phyloP scores from a whole-genome alignment of 2,797 vertebrate species.

The Gymnocypris eckloni region DNA sequence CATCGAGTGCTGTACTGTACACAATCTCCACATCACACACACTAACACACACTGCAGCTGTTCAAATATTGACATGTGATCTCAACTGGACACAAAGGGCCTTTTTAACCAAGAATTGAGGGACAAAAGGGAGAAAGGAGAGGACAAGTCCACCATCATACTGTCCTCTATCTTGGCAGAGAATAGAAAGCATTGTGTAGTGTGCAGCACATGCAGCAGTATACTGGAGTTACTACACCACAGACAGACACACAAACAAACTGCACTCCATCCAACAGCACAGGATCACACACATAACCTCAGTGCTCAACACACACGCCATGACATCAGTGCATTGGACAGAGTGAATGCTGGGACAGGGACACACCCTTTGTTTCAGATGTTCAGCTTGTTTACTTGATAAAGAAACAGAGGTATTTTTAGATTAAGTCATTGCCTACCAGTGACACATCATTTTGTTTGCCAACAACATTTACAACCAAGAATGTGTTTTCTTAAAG shows the following conservation, averaged over 20 bases:
- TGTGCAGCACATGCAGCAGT: background rate
- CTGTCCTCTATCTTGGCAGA: conserved; percentile 34
- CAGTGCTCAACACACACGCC: conserved; percentile 1
- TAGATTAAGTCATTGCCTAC: background rate
- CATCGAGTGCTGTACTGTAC: conserved; percentile 28
- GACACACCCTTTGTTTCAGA: conserved; percentile 29
- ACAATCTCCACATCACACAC: conserved; percentile 41
- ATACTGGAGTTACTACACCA: conserved; percentile 39
- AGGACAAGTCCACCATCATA: conserved; percentile 51
- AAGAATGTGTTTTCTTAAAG: background rate
- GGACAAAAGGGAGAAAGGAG: conserved; percentile 55
- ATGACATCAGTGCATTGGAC: conserved; percentile 23
- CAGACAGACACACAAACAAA: conserved; percentile 31
- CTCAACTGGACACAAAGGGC: conserved; percentile 55
- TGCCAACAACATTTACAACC: background rate
- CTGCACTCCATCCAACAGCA: conserved; percentile 21
- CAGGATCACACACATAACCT: conserved; percentile 11
- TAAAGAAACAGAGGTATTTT: background rate
- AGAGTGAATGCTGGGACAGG: conserved; percentile 30
- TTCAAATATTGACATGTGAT: conserved; percentile 66
- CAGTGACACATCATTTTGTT: background rate
- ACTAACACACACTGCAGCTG: conserved; percentile 60
- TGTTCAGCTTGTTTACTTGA: conserved; percentile 27
- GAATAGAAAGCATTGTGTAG: conserved; percentile 52
- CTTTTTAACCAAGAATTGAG: conserved; percentile 49